These are phyloP conservation scores for Hofmannophila pseudospretella DNA, from an alignment of 2,888 invertebrate genomes.

Conservation along the genomic window DNA sequence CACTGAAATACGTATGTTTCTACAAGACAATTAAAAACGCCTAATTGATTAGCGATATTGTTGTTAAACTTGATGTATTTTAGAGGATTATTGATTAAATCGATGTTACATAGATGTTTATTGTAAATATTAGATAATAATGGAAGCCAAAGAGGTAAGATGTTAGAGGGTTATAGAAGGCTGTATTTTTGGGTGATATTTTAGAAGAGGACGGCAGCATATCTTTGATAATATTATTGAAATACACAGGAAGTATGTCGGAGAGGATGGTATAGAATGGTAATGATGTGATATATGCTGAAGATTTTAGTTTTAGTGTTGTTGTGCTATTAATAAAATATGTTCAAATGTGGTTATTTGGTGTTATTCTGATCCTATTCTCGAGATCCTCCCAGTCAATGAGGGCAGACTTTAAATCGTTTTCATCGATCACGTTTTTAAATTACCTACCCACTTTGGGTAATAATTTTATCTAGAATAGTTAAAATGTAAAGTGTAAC, in stretches of 20 bases:
- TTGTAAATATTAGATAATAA: slow-evolving; percentile 67
- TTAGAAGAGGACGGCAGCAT: slow-evolving; percentile 61
- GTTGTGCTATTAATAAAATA: slow-evolving; percentile 78
- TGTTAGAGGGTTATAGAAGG: slow-evolving; percentile 71
- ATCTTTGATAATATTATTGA: slow-evolving; percentile 65
- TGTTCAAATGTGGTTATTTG: slow-evolving; percentile 62
- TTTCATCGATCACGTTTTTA: too few relatives aligned
- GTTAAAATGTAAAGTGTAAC: too few relatives aligned
- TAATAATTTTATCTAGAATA: too few relatives aligned
- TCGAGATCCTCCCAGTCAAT: too few relatives aligned
- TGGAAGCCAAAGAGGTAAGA: slow-evolving; percentile 48
- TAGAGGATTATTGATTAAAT: slow-evolving; percentile 75
- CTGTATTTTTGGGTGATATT: slow-evolving; percentile 78
- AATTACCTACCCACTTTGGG: too few relatives aligned
- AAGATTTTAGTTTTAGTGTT: slow-evolving; percentile 69
- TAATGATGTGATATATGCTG: slow-evolving; percentile 69
- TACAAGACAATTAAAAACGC: slow-evolving; percentile 56
- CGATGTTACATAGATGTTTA: slow-evolving; percentile 78
- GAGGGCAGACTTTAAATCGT: too few relatives aligned
- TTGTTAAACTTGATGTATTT: slow-evolving; percentile 76
- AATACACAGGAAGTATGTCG: slow-evolving; percentile 31
- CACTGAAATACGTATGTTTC: slow-evolving; percentile 50
- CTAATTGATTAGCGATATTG: slow-evolving; percentile 65
- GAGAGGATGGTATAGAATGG: slow-evolving; percentile 35
- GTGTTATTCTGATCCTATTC: slow-evolving; percentile 24